Base-by-base conservation (phyloP, 2,797 vertebrate species). In the Darevskia nairensis region DNA sequence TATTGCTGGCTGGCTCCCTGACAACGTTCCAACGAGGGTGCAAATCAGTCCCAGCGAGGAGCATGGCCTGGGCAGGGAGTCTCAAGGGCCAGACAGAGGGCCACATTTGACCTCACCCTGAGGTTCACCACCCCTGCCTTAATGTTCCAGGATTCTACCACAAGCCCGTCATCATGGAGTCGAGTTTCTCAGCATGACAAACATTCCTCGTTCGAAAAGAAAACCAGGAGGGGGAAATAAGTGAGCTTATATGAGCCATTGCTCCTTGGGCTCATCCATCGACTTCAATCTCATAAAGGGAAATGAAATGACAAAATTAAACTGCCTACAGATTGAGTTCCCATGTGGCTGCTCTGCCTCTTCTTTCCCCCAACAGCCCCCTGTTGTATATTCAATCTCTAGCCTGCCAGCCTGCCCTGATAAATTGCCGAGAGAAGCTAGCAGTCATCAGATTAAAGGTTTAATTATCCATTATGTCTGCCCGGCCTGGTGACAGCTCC, bases 391-490 rank as follows among this genome's bases (percentile, higher is more conserved):
- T 82, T 72, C 35, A 71, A 39, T 76, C 72, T 82, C 84, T 35
- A 50, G 66, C 27, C 71, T 69, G 84, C 76, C 46, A 77, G 71
- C 39, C 74, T 3, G n/a, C 44, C 41, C 76, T 88, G 74, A 66
- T 80, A 71, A 64, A 86, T 86, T 92, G 80, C 68, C 29, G 83
- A 44, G 59, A 59, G 82, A 29, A 25, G 44, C n/a, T 84, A 32
- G 85, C 71, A 55, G 86, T 87, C 89, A 72, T 77, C 84, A 78
- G 71, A 90, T 90, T 79, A 90, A 74, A 86, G 27, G 82, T 50
- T 82, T 90, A 90, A 92, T 85, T 92, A 85, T 74, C 80, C 87
- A 85, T 89, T 85, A 89, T 86, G 80, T 90, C 61, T 55, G 44
- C 84, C 46, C 84, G 71, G 66, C 41, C 15, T 32, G 13, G 39